These are phyloP conservation scores for Poliocrania exsul DNA, from an alignment of 2,797 vertebrate species.

Conservation along the genomic window DNA sequence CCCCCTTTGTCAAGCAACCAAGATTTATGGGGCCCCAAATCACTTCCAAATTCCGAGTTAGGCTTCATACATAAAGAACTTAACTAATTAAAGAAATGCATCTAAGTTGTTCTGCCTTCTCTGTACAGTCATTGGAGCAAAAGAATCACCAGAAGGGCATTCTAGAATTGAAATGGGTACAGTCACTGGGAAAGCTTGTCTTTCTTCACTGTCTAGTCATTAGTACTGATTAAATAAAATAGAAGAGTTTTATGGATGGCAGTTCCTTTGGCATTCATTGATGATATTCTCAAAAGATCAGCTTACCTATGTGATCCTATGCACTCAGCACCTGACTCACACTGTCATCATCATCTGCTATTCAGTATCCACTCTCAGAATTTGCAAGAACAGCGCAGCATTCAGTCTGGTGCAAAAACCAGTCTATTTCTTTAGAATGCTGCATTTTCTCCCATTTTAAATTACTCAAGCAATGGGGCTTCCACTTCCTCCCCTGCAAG, in stretches of 20 bases:
- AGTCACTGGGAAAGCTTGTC: neutral
- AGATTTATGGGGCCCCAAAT: neutral
- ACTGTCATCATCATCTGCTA: neutral
- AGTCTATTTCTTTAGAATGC: neutral
- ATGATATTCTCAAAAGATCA: neutral
- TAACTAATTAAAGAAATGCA: neutral
- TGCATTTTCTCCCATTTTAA: neutral
- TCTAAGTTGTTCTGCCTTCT: neutral
- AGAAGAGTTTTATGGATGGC: neutral
- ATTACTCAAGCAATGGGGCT: neutral
- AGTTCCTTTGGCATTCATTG: neutral
- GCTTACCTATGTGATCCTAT: neutral
- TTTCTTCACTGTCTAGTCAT: neutral
- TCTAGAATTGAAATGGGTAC: neutral
- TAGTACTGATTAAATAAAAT: neutral
- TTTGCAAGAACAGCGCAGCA: neutral
- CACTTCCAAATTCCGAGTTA: neutral
- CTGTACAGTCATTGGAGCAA: neutral
- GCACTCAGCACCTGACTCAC: neutral
- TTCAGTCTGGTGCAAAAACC: neutral
- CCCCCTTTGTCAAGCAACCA: neutral
- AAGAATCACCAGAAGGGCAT: neutral
- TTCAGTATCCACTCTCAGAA: neutral
- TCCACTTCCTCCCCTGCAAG: neutral
- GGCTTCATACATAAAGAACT: neutral